Base-by-base conservation (phyloP, 2,113 vertebrate species). In the Forbesichthys papilliferus region DNA sequence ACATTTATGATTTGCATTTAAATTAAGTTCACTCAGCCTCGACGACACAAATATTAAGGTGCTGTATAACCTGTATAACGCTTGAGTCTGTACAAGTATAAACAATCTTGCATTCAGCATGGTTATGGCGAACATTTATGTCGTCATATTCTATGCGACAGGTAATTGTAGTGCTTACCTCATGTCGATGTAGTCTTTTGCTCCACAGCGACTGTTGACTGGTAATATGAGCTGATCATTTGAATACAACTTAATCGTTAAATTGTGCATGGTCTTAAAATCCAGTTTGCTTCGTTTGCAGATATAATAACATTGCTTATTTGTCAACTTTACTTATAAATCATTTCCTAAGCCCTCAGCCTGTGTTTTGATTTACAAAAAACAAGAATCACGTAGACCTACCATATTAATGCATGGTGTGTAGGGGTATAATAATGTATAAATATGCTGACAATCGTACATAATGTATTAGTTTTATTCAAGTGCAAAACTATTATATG, bases 401-500 rank as follows among this genome's bases (percentile, higher is more conserved):
- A 49, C 12, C 8, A 20, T 7, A 57, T 8, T 14, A 10, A 57
- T 57, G 8, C 8, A 20, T 27, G 2, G 27, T 27, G 20, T 10
- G 3, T 9, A 7, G 55, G 4, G 20, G 42, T 7, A 54, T 27
- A 5, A 5, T 18, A 3, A 71, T 0, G 46, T 4, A 59, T 58
- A 1, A 34, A 33, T 66, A 5, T 14, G 1, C 8, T 48, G n/a
- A 59, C 51, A 71, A 27, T 53, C 74, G 58, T 80, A 63, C 68
- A 87, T 87, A 27, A 27, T 2, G 27, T 27, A 86, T 78, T 82
- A 82, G 66, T 81, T 89, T 84, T 85, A 88, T 90, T 89, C 58
- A 61, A 69, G 58, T 84, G 75, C 48, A 66, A 79, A 65, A 66
- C 69, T 54, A 75, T 65, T 66, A 75, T 71, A 36, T 77, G 58